Evolutionary conservation across 92 coral and sea anemone species (phyloP).

Genomic region (Phenganax stokvisi): DNA sequence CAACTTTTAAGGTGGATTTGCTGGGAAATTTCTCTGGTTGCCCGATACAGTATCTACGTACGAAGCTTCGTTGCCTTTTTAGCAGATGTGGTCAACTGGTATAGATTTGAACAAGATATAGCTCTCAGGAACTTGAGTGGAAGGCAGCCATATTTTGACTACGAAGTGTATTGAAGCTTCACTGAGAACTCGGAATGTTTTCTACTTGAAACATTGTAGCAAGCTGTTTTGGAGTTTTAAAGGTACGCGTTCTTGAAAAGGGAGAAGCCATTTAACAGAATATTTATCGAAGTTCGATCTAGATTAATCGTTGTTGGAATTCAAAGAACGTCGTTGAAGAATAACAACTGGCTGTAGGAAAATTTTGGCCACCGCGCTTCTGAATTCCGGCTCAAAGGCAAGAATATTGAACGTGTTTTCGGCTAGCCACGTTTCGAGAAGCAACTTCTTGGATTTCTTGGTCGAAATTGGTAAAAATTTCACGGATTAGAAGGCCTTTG

Average conservation of each 20-base stretch:
- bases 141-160: constrained; percentile 4
- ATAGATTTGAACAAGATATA: neutral
- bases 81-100: constrained; percentile 3
- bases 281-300: neutral
- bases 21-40: neutral
- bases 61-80: neutral
- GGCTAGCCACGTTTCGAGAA: neutral
- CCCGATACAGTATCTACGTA: neutral
- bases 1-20: neutral
- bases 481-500: constrained; percentile 11
- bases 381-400: neutral
- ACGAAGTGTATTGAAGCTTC: neutral
- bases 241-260: neutral
- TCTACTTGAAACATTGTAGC: neutral
- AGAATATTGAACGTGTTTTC: neutral
- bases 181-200: neutral
- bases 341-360: neutral
- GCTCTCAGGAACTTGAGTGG: neutral
- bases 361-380: neutral
- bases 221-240: neutral
- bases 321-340: constrained; percentile 7
- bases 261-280: neutral
- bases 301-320: constrained; percentile 11
- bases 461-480: neutral
- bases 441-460: neutral